Evolutionary conservation across 1,140 invertebrate species (phyloP).

Genomic region (Drosophila tani): DNA sequence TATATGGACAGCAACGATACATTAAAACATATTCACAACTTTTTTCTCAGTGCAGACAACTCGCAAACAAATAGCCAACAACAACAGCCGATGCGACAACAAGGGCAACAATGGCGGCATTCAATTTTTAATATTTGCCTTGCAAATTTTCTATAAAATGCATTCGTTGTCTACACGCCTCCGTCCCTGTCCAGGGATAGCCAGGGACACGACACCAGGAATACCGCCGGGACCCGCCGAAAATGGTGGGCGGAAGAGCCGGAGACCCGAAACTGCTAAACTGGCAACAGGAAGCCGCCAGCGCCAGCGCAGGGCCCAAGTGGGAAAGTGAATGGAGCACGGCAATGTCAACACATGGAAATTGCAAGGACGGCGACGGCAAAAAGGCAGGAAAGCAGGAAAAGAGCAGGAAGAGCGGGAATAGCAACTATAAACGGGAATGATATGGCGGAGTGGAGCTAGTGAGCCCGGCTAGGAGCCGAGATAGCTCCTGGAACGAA

Average conservation of each 20-base stretch:
- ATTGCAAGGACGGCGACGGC: constrained; percentile 70
- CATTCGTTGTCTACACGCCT: constrained; percentile 72
- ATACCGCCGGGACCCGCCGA: not conserved
- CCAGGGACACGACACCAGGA: constrained; percentile 1
- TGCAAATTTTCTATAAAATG: constrained; percentile 80
- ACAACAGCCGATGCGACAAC: constrained; percentile 24
- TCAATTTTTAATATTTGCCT: constrained; percentile 83
- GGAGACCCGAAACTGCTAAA: constrained; percentile 39
- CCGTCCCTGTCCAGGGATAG: not conserved
- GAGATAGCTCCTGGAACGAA: constrained; percentile 33
- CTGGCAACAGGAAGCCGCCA: constrained; percentile 59
- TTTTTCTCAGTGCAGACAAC: constrained; percentile 15
- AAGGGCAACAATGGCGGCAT: constrained; percentile 65
- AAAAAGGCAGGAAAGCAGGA: constrained; percentile 13
- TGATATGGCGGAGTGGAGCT: constrained; percentile 40
- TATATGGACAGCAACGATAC: not conserved
- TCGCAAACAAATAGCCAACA: constrained; percentile 33
- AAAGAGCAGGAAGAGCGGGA: constrained; percentile 27
- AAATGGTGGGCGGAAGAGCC: constrained; percentile 28
- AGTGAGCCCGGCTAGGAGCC: constrained; percentile 28
- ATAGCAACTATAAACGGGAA: constrained; percentile 43
- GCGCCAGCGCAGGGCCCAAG: constrained; percentile 47
- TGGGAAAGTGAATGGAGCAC: constrained; percentile 71
- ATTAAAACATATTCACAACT: not conserved
- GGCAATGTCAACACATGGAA: constrained; percentile 82